Base-by-base conservation (phyloP, 2,888 invertebrate species). In the Tanytarsus gracilentus region DNA sequence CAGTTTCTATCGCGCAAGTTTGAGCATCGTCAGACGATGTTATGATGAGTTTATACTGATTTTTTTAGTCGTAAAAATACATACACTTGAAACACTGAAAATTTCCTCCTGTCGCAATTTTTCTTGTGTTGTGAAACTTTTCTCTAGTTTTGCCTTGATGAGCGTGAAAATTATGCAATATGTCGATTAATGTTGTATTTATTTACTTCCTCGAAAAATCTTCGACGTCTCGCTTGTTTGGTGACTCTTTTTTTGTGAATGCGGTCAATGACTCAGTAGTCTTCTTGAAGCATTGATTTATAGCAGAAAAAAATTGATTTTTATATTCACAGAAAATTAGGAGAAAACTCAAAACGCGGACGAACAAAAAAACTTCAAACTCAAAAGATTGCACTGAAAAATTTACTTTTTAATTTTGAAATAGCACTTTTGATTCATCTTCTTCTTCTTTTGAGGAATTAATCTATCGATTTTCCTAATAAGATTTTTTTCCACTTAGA, bases 211-310 rank as follows among this genome's bases (percentile, higher is more conserved):
- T n/a, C n/a, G n/a, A n/a, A n/a, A n/a, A 25, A 27, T 3, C 33
- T 21, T 11, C 11, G 55, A 56, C 40, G 55, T 56, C 39, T 40
- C 39, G 40, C 9, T 40, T 40, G 16, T 40, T 40, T 40, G 53
- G 11, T 53, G 33, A 14, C 14, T 39, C 18, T 27, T 39, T 16
- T 52, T 25, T 5, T 4, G 5, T 21, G 30, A 52, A 27, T 26
- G 9, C 26, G 3, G n/a, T n/a, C n/a, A 21, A 29, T n/a, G 27
- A 55, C 7, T 40, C 55, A 55, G n/a, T n/a, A n/a, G n/a, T 39
- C 55, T 58, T 29, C 56, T 29, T 55, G 53, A 9, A 18, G 39
- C 55, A 55, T 55, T 36, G 36, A 39, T 9, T 56, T 52, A 40
- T 56, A 39, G 18, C 33, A 16, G 23, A 36, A 23, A 25, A 53